Evolutionary conservation across 1,140 invertebrate genomes (phyloP).

Genomic region (Tribolium madens): DNA sequence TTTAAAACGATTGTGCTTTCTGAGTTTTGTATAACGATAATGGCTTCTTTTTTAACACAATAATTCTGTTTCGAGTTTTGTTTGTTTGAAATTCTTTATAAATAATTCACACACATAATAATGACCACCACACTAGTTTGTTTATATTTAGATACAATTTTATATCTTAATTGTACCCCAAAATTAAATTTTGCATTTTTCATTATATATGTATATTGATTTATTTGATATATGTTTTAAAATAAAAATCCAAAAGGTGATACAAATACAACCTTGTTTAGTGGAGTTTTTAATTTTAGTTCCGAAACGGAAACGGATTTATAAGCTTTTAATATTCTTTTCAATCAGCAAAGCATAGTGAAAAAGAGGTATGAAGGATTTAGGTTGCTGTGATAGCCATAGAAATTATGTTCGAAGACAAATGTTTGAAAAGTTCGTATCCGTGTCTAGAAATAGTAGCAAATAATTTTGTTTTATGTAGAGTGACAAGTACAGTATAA

Average conservation of each 20-base stretch:
- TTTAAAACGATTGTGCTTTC: neutral
- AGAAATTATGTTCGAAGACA: neutral
- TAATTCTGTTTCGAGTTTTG: neutral
- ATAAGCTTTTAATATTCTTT: conserved; percentile 4
- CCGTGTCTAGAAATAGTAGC: neutral
- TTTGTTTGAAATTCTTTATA: neutral
- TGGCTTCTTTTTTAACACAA: neutral
- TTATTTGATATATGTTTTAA: too few species aligned
- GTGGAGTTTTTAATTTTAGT: too few species aligned
- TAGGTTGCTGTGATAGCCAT: neutral
- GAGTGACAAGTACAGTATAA: neutral
- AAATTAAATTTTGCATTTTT: too few species aligned
- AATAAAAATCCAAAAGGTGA: too few species aligned
- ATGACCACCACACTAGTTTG: neutral
- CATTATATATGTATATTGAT: too few species aligned
- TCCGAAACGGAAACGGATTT: too few species aligned
- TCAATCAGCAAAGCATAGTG: neutral
- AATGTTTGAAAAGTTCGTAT: neutral
- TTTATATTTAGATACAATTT: neutral
- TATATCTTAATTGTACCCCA: neutral
- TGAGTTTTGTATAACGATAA: neutral
- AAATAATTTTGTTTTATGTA: neutral
- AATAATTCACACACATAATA: neutral
- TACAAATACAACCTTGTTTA: too few species aligned
- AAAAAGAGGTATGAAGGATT: neutral